Evolutionary conservation across 1,140 invertebrate genomes (phyloP), one percentile per base, ranked within the genome.

Genomic region (Drosophila sp.): DNA sequence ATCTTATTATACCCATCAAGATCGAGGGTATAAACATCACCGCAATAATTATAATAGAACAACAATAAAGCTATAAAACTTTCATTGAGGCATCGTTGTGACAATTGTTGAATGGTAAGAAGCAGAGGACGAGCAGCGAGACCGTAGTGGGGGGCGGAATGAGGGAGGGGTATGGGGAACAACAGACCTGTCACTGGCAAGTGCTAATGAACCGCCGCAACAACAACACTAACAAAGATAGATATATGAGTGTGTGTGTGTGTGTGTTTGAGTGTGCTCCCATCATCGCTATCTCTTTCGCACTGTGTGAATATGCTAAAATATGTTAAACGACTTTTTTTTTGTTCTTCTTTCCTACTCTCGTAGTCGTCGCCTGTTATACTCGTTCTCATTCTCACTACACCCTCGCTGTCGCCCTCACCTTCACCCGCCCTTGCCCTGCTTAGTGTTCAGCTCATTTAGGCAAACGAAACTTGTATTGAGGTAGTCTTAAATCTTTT

Each of bases 381-480:
- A 73, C 58, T 61, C 29, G 68, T 57, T 80, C 50, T 33, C 35
- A 23, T 47, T 50, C 44, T 17, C 41, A 44, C 17, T 23, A 7
- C 44, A 27, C 25, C 33, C 11, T n/a, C 29, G 10, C 60, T 41
- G 50, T 41, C 61, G 11, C 35, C 33, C 11, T 30, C n/a, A 5
- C 25, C 38, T 1, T 7, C 2, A 30, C 8, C 0, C n/a, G 35
- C 35, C 50, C 60, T 56, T 44, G 11, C 11, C 55, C 17, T 27
- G n/a, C 29, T 56, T 30, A 23, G 23, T 25, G 6, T 50, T 50
- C 33, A 60, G 17, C 23, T 63, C 32, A 32, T 47, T 87, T 83
- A 60, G 83, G 80, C 80, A 87, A 79, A 87, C 84, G 66, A 87
- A 80, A 87, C 84, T 84, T 77, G 84, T 84, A 87, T 87, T 87